A percentile compares a stretch with the other conserved stretches of the same genome.
Evolutionary conservation across 2,888 invertebrate genomes (phyloP).

Genomic region (Tuta absoluta): DNA sequence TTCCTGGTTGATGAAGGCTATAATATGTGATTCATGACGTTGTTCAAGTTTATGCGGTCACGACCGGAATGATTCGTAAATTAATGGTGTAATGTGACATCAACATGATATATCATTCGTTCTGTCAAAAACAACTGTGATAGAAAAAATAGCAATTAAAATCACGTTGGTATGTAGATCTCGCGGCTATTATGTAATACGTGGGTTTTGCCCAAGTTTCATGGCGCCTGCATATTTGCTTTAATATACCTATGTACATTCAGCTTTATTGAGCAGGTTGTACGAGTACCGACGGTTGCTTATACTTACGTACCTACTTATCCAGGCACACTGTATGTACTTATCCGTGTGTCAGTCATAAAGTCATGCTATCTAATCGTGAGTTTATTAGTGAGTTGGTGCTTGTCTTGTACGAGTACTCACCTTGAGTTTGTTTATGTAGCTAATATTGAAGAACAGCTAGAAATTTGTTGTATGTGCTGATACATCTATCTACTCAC

Average conservation of each 20-base stretch:
- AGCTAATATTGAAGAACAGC: background rate
- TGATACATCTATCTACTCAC: too few relatives aligned
- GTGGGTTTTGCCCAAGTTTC: too few relatives aligned
- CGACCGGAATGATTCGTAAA: background rate
- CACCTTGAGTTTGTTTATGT: background rate
- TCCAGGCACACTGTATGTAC: too few relatives aligned
- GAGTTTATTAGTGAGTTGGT: background rate
- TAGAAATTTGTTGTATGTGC: background rate
- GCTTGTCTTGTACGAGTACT: background rate
- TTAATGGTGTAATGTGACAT: background rate
- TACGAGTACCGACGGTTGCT: too few relatives aligned
- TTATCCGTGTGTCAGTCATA: background rate
- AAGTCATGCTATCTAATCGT: constrained; percentile 6
- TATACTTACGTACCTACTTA: too few relatives aligned
- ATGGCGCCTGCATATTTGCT: too few relatives aligned
- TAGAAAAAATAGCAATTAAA: background rate
- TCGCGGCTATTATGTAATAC: background rate
- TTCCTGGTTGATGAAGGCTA: constrained; percentile 1
- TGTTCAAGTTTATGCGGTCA: background rate
- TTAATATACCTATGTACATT: too few relatives aligned
- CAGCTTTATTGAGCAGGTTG: too few relatives aligned
- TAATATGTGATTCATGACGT: background rate
- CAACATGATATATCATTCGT: background rate
- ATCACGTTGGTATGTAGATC: background rate
- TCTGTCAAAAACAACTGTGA: background rate